These are phyloP conservation scores for Nezara viridula DNA, from an alignment of 2,888 invertebrate genomes.

Conservation along the genomic window DNA sequence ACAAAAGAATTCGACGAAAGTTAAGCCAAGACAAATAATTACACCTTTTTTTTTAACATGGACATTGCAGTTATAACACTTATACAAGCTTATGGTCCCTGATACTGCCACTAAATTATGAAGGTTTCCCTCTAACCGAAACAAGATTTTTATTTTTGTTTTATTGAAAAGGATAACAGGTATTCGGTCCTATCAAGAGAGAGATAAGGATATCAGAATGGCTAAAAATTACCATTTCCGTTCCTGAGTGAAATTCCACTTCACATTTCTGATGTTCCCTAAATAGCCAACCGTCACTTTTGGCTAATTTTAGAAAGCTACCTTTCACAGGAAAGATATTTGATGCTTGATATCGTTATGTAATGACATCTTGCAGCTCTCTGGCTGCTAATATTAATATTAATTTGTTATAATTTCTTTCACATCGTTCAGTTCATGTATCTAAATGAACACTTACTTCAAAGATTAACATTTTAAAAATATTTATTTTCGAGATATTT, in stretches of 20 bases:
- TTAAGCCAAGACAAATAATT: too few species aligned
- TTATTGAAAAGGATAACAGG: background rate
- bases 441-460: background rate
- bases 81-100: too few species aligned
- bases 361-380: background rate
- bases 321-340: constrained; percentile 18
- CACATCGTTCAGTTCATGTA: background rate
- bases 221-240: background rate
- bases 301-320: background rate
- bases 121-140: too few species aligned
- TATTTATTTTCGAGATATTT: too few species aligned
- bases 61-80: too few species aligned
- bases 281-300: background rate
- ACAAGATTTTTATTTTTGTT: background rate
- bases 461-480: background rate
- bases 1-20: too few species aligned
- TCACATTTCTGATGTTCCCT: background rate
- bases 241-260: background rate
- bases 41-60: too few species aligned
- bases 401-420: background rate
- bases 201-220: background rate
- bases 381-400: background rate
- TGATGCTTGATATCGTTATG: background rate
- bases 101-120: too few species aligned
- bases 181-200: background rate